Evolutionary conservation across 1,140 invertebrate genomes (phyloP).

Genomic region (Hylaeus anthracinus): DNA sequence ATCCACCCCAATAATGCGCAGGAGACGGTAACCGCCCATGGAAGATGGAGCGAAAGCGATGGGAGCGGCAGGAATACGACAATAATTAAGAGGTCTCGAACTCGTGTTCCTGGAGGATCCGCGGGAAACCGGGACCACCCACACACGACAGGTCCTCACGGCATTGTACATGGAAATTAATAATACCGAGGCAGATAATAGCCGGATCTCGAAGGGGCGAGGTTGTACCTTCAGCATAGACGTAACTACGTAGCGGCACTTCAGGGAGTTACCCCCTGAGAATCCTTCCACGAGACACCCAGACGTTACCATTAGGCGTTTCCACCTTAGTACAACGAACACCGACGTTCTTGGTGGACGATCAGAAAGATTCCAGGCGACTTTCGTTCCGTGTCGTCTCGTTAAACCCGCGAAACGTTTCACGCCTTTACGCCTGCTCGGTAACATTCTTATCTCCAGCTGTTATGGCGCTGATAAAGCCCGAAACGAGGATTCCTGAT

Average conservation of each 20-base stretch:
- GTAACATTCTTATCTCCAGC: slow-evolving; percentile 35
- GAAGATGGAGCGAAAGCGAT: not conserved
- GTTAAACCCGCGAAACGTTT: slow-evolving; percentile 45
- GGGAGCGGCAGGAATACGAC: slow-evolving; percentile 27
- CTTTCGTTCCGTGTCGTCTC: slow-evolving; percentile 33
- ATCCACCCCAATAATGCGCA: slow-evolving; percentile 19
- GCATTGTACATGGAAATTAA: slow-evolving; percentile 59
- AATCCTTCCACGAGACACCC: slow-evolving; percentile 9
- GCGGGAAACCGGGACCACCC: slow-evolving; percentile 33
- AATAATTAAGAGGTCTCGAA: slow-evolving; percentile 54
- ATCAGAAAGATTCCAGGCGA: not conserved
- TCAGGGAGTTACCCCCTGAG: slow-evolving; percentile 32
- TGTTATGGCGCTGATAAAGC: slow-evolving; percentile 57
- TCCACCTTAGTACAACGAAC: not conserved
- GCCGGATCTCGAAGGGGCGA: slow-evolving; percentile 48
- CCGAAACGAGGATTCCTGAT: slow-evolving; percentile 8
- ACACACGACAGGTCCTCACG: slow-evolving; percentile 47
- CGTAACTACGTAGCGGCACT: slow-evolving; percentile 14
- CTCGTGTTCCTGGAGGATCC: slow-evolving; percentile 33
- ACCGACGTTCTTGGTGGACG: not conserved
- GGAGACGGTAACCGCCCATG: slow-evolving; percentile 7
- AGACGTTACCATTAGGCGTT: not conserved
- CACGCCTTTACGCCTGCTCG: slow-evolving; percentile 24
- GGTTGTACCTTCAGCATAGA: not conserved
- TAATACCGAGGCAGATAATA: slow-evolving; percentile 59